Conservation (phyloP, 2,113 vertebrate species). For the Cettia cetti region DNA sequence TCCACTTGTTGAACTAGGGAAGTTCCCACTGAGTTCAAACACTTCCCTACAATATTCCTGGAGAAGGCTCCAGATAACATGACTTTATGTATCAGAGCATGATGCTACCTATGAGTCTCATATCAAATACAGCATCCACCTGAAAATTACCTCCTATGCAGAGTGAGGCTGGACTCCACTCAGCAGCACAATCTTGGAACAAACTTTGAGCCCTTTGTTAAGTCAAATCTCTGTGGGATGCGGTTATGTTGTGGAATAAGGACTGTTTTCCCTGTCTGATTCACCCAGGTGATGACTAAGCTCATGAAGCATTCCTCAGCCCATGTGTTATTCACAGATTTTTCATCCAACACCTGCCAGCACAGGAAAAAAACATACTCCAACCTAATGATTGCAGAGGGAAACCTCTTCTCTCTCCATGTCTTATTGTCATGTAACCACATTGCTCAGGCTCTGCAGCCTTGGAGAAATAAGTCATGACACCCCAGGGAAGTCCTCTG, state of each 20-base stretch:
- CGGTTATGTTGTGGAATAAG: neutral
- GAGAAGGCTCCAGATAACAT: neutral
- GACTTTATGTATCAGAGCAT: neutral
- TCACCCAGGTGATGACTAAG: neutral
- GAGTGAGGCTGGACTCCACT: neutral
- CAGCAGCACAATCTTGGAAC: neutral
- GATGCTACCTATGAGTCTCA: neutral
- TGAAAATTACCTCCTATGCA: neutral
- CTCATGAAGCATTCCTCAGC: neutral
- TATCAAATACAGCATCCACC: neutral
- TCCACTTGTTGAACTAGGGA: neutral
- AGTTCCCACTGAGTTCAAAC: neutral
- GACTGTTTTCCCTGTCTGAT: neutral
- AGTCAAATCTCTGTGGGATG: neutral
- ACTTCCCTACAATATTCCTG: neutral
- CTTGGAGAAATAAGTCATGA: neutral
- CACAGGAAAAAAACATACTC: rapidly evolving
- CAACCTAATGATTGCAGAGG: rapidly evolving
- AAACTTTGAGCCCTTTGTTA: neutral
- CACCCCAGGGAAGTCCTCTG: neutral
- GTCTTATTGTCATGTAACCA: neutral
- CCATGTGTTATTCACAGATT: neutral
- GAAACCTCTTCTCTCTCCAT: neutral
- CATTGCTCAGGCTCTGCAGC: neutral
- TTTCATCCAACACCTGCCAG: neutral